phyloP scores from a whole-genome alignment of 2,888 invertebrate genomes.

The Syritta pipiens region DNA sequence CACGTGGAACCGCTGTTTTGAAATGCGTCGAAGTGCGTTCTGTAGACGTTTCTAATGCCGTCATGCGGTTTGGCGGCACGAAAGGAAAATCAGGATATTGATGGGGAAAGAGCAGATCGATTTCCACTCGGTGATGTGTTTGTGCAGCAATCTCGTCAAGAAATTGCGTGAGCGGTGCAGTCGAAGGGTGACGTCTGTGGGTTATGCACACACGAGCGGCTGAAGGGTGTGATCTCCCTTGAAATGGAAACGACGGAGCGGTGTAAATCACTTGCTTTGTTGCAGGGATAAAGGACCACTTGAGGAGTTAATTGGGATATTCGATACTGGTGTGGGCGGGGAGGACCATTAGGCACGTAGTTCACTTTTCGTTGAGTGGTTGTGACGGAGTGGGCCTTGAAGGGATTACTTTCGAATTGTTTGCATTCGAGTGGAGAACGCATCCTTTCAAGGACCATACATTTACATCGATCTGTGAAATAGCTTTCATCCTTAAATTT shows the following conservation, averaged over 20 bases:
- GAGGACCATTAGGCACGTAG: too few species aligned
- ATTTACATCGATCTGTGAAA: too few species aligned
- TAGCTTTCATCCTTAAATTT: too few species aligned
- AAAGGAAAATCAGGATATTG: conserved; percentile 42
- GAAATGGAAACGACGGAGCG: conserved; percentile 18
- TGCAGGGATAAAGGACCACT: conserved; percentile 42
- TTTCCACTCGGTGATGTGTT: conserved; percentile 11
- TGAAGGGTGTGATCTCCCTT: conserved; percentile 30
- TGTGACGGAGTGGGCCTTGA: conserved; percentile 18
- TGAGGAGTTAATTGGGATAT: conserved; percentile 60
- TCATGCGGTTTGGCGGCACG: conserved; percentile 49
- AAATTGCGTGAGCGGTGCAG: conserved; percentile 60
- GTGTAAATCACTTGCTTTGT: conserved; percentile 55
- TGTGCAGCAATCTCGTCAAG: conserved; percentile 28
- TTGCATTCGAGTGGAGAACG: too few species aligned
- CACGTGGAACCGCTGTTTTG: conserved; percentile 43
- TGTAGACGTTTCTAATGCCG: conserved; percentile 41
- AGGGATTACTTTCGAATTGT: conserved; percentile 33
- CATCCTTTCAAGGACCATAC: too few species aligned
- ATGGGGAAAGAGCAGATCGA: conserved; percentile 45
- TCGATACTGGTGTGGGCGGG: conserved; percentile 35
- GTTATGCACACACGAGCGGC: too few species aligned
- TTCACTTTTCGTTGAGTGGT: conserved; percentile 3
- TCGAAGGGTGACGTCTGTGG: conserved; percentile 51
- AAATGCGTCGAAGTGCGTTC: conserved; percentile 65